A percentile compares a stretch with the other conserved stretches of the same genome.
phyloP scores from a whole-genome alignment of 2,113 vertebrate species.

The Excalfactoria chinensis region DNA sequence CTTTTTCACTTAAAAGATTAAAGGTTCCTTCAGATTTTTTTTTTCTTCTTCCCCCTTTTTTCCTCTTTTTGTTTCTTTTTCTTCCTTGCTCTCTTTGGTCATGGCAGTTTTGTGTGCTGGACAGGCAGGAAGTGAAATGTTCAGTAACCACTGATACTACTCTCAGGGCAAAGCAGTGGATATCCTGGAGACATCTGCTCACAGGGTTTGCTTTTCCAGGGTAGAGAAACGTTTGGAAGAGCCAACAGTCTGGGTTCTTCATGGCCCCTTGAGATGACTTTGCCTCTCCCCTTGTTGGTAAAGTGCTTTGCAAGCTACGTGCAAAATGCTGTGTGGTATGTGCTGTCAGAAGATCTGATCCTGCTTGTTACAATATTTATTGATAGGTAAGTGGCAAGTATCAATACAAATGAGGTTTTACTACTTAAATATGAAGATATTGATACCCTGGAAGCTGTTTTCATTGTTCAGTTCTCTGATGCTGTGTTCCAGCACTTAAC shows the following conservation, averaged over 20 bases:
- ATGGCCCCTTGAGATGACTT: not conserved
- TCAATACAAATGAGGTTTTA: not conserved
- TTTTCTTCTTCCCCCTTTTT: not conserved
- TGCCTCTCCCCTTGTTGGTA: not conserved
- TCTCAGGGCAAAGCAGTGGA: not conserved
- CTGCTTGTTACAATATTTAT: not conserved
- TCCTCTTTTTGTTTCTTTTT: not conserved
- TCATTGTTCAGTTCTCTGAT: not conserved
- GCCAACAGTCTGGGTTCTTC: not conserved
- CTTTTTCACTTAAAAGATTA: slow-evolving; percentile 27
- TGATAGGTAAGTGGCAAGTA: not conserved
- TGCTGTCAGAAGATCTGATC: not conserved
- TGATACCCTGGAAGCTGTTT: not conserved
- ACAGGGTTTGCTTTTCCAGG: not conserved
- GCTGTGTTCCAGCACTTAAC: too few relatives aligned
- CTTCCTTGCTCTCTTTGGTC: not conserved
- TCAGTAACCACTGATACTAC: not conserved
- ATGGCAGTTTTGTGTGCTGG: not conserved
- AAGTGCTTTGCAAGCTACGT: not conserved
- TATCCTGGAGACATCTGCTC: not conserved
- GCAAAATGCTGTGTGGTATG: fast-evolving
- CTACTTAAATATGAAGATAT: not conserved
- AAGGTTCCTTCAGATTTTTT: slow-evolving; percentile 47
- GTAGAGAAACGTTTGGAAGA: not conserved
- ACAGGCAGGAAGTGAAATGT: not conserved